Percentiles rank a stretch among this genome's conserved stretches.
These are phyloP conservation scores for Dissostichus mawsoni DNA, from an alignment of 2,113 vertebrate genomes.

Conservation along the genomic window DNA sequence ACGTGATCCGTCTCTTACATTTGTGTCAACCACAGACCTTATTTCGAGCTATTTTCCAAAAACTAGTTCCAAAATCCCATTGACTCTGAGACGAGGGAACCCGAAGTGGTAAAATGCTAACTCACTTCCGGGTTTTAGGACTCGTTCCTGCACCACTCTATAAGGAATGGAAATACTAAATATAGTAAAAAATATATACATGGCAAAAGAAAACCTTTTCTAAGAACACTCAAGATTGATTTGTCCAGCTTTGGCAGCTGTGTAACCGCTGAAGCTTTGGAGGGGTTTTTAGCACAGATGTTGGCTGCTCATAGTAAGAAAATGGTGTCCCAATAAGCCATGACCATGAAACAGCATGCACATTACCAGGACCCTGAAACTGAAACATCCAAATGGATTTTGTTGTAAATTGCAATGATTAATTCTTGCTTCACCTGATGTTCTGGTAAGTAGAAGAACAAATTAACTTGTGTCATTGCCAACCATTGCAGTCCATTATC, in stretches of 20 bases:
- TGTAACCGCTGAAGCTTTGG: background rate
- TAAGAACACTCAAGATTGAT: background rate
- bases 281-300: constrained; percentile 8
- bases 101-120: no score
- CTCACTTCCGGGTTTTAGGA: no score
- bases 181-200: background rate
- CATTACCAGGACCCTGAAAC: no score
- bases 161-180: background rate
- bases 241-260: background rate
- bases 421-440: background rate
- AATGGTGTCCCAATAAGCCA: no score
- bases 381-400: background rate
- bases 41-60: no score
- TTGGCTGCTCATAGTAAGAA: background rate
- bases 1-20: no score
- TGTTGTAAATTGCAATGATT: background rate
- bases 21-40: no score
- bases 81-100: no score
- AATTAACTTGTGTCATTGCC: constrained; percentile 25
- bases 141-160: no score
- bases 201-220: background rate
- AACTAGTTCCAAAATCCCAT: no score
- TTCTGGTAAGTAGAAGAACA: constrained; percentile 6
- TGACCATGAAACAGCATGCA: no score
- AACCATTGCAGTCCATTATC: constrained; percentile 27